These are phyloP conservation scores for Miichthys miiuy DNA, from an alignment of 2,797 vertebrate species.

Conservation along the genomic window DNA sequence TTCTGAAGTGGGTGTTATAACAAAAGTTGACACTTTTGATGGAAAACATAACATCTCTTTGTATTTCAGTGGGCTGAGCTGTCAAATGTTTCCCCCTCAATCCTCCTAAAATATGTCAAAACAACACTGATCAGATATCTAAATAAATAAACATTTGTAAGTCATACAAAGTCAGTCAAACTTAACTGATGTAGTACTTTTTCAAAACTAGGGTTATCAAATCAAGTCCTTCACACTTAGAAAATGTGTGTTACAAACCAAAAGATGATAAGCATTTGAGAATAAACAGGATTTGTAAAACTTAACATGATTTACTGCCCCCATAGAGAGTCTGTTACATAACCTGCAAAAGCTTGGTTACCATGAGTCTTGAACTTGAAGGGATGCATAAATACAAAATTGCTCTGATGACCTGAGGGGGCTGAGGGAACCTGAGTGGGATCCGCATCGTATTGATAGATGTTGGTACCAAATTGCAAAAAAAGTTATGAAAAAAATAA, in stretches of 20 bases:
- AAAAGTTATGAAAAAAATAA: not conserved
- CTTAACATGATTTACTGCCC: not conserved
- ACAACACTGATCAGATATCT: not conserved
- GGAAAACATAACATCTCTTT: conserved; percentile 32
- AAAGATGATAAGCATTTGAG: not conserved
- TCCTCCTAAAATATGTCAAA: conserved; percentile 6
- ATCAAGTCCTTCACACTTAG: no score
- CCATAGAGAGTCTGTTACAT: not conserved
- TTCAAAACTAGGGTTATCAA: not conserved
- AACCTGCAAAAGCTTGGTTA: not conserved
- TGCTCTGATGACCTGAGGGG: conserved; percentile 4
- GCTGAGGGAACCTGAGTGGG: not conserved
- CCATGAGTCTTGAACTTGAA: not conserved
- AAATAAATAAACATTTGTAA: not conserved
- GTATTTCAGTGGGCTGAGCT: conserved; percentile 40
- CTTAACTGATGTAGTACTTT: not conserved
- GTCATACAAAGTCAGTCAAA: not conserved
- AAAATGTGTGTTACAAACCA: not conserved
- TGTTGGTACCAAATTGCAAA: not conserved
- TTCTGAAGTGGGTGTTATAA: conserved; percentile 40
- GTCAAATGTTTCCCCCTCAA: conserved; percentile 18
- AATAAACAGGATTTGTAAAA: not conserved
- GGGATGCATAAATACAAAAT: not conserved
- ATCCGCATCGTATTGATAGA: not conserved
- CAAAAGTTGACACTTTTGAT: conserved; percentile 14